Percentiles rank a stretch among this genome's conserved stretches.
phyloP scores from a whole-genome alignment of 2,797 vertebrate species.

The Gobio occitaniae region DNA sequence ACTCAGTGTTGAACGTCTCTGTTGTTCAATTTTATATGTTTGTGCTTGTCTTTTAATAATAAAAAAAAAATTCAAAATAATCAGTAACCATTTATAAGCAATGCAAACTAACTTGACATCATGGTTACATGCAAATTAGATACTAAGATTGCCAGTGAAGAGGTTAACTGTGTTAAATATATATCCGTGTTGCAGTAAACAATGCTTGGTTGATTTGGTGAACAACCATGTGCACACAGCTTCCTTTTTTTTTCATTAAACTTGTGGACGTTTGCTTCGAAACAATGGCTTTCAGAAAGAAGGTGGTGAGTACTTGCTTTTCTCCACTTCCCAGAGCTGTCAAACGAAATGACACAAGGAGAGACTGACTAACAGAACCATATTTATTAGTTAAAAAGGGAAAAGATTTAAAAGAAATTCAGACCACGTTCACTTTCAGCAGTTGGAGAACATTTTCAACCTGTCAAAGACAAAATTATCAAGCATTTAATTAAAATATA shows the following conservation, averaged over 20 bases:
- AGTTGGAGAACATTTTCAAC: neutral
- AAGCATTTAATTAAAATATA: neutral
- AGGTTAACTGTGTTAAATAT: neutral
- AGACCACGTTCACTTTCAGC: neutral
- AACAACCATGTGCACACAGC: neutral
- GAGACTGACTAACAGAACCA: neutral
- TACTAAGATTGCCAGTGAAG: neutral
- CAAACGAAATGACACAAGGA: neutral
- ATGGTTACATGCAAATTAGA: neutral
- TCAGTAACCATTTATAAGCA: neutral
- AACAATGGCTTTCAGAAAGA: conserved; percentile 57
- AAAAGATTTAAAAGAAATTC: neutral
- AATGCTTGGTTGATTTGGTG: neutral
- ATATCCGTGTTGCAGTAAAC: too few relatives aligned
- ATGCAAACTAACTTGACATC: neutral
- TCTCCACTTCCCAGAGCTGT: neutral
- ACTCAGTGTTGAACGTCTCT: neutral
- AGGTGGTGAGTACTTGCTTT: conserved; percentile 53
- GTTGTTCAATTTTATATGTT: neutral
- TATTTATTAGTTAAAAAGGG: conserved; percentile 28
- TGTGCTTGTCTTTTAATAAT: conserved; percentile 41
- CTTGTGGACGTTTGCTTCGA: neutral
- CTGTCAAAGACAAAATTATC: neutral
- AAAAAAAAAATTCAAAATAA: neutral
- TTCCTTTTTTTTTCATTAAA: too few relatives aligned